A percentile compares a stretch with the other conserved stretches of the same genome.
Evolutionary conservation across 2,113 vertebrate species (phyloP).

Genomic region (Spizaetus ornatus): DNA sequence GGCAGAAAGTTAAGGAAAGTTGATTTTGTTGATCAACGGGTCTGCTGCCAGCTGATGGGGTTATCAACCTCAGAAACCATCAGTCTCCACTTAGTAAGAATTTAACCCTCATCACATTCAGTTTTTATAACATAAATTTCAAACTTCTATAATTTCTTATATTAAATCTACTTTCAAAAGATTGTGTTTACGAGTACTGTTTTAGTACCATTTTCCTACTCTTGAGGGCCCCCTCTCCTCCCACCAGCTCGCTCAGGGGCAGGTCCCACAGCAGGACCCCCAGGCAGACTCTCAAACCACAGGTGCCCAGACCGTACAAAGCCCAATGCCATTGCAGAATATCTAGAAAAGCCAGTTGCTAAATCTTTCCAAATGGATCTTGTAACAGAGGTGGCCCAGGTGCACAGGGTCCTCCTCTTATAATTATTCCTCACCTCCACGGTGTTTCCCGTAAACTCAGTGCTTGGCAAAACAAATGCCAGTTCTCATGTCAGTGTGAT

Average conservation of each 20-base stretch:
- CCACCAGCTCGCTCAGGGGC: neutral
- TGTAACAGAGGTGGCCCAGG: neutral
- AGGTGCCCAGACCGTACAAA: neutral
- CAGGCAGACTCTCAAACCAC: neutral
- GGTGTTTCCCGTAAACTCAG: neutral
- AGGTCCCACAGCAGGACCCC: neutral
- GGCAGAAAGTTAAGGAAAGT: neutral
- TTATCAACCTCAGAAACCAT: neutral
- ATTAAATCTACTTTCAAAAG: neutral
- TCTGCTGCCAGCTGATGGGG: neutral
- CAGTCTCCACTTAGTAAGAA: neutral
- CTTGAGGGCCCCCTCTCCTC: neutral
- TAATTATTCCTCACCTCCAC: neutral
- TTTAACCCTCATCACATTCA: neutral
- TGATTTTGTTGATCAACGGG: neutral
- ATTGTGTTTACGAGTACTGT: neutral
- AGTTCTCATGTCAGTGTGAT: neutral
- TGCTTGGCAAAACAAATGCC: neutral
- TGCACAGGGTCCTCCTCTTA: neutral
- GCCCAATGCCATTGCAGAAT: neutral
- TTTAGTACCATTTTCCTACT: neutral
- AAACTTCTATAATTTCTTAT: neutral
- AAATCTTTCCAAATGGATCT: neutral
- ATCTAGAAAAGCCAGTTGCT: neutral
- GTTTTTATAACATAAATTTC: neutral